A percentile compares a stretch with the other conserved stretches of the same genome.
Conservation (phyloP, 2,888 invertebrate genomes). For the Protonemura montana region DNA sequence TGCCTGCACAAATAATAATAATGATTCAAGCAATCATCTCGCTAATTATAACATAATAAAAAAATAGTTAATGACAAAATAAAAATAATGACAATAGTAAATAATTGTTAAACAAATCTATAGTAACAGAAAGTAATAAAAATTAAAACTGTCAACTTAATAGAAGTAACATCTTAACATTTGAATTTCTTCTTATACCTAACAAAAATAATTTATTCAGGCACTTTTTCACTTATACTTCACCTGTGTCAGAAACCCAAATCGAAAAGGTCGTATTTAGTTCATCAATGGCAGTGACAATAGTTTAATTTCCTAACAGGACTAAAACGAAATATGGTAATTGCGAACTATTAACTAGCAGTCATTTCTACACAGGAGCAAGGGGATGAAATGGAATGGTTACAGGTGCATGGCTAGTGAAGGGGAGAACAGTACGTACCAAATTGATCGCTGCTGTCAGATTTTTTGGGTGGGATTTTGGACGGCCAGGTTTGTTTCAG, state of each 20-base stretch:
- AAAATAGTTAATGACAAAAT: conserved; percentile 9
- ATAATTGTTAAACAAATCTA: conserved; percentile 3
- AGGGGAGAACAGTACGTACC: neutral
- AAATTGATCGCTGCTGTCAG: neutral
- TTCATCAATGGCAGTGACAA: neutral
- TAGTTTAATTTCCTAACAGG: neutral
- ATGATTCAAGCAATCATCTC: neutral
- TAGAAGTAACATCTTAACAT: conserved; percentile 24
- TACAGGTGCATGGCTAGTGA: neutral
- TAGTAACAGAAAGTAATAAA: conserved; percentile 22
- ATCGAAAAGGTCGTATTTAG: conserved; percentile 36
- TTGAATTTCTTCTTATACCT: neutral
- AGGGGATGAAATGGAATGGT: neutral
- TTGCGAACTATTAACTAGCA: neutral
- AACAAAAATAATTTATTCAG: conserved; percentile 40
- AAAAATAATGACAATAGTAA: conserved; percentile 10
- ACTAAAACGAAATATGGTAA: neutral
- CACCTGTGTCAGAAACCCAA: conserved; percentile 46
- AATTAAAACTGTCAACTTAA: conserved; percentile 29
- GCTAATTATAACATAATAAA: conserved; percentile 2
- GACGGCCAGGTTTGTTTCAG: neutral
- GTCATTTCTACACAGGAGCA: neutral
- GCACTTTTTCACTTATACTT: conserved; percentile 39
- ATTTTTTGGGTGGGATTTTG: too few relatives aligned
- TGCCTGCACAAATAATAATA: conserved; percentile 33